phyloP scores from a whole-genome alignment of 2,888 invertebrate genomes.

The Hyppa rectilinea region DNA sequence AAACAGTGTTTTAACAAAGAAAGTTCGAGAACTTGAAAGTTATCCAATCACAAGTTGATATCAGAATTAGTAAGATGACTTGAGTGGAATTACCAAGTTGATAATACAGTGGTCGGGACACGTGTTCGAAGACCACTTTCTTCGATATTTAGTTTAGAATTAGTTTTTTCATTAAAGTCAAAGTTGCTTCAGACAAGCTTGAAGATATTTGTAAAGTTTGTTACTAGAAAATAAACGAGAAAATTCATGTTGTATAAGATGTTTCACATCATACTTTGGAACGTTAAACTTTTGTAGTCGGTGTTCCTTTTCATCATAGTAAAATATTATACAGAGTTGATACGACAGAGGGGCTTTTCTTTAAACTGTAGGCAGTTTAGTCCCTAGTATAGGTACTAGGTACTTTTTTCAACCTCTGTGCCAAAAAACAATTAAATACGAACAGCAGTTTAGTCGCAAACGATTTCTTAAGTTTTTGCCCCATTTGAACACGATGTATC shows the following conservation, averaged over 20 bases:
- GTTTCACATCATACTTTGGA: conserved; percentile 42
- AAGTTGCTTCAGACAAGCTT: conserved; percentile 40
- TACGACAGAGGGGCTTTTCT: no score
- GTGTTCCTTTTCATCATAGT: not conserved
- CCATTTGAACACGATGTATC: no score
- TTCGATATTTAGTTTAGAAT: conserved; percentile 57
- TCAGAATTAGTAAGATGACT: conserved; percentile 67
- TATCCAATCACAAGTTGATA: conserved; percentile 70
- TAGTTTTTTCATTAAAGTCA: conserved; percentile 65
- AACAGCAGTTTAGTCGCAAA: no score
- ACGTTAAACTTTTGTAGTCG: conserved; percentile 33
- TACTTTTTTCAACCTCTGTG: no score
- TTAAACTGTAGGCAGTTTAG: no score
- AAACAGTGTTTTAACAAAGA: conserved; percentile 58
- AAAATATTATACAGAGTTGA: no score
- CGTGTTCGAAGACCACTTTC: conserved; percentile 60
- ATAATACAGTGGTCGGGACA: conserved; percentile 62
- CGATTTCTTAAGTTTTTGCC: no score
- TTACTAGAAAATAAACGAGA: conserved; percentile 52
- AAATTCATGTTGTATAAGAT: conserved; percentile 51
- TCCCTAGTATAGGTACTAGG: no score
- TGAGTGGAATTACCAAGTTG: conserved; percentile 68
- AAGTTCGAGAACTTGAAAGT: conserved; percentile 62
- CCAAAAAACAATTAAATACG: no score
- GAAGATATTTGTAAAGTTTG: conserved; percentile 52